Evolutionary conservation across 2,888 invertebrate genomes (phyloP), one percentile per base, ranked within the genome.

Genomic region (Drosophila falleni): DNA sequence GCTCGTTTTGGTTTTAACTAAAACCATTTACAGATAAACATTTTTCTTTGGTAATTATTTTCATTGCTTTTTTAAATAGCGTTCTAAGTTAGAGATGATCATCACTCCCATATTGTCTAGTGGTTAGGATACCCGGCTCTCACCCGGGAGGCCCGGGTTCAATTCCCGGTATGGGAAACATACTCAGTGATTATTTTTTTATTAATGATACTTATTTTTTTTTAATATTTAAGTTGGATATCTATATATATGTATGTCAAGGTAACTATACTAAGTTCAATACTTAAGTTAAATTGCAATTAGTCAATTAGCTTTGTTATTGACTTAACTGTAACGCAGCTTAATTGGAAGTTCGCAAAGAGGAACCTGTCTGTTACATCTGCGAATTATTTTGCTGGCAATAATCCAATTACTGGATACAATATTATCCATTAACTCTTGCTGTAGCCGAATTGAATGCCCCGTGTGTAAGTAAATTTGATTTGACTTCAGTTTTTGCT

Each of bases 71-170:
- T 9, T 39, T 29, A 11, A 19, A 53, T 39, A 5, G 11, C 1
- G 6, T 41, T 9, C 1, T 11, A 15, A 37, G 26, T n/a, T 3
- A 0, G 0, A 0, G 0, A 0, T 0, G 29, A 54, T 54, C 39
- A 29, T 54, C 29, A 41, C 31, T 82, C 82, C 85, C 82, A 82
- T 82, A 82, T 82, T 81, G 85, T 82, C 85, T 82, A 82, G 82
- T 82, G 82, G 82, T 85, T 82, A 82, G 81, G 81, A 81, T 81
- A 81, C 82, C 81, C 85, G 81, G 81, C 81, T 81, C 82, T 81
- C 81, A 81, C 81, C 81, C 81, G 85, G 81, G 82, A 81, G 80
- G 80, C 81, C 81, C 81, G 81, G 85, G 81, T 81, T 81, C 81
- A 85, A 81, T 81, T 81, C 81, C 81, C 81, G 85, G 81, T 81